Evolutionary conservation across 2,797 vertebrate species (phyloP).

Genomic region (Rhinichthys osculus): DNA sequence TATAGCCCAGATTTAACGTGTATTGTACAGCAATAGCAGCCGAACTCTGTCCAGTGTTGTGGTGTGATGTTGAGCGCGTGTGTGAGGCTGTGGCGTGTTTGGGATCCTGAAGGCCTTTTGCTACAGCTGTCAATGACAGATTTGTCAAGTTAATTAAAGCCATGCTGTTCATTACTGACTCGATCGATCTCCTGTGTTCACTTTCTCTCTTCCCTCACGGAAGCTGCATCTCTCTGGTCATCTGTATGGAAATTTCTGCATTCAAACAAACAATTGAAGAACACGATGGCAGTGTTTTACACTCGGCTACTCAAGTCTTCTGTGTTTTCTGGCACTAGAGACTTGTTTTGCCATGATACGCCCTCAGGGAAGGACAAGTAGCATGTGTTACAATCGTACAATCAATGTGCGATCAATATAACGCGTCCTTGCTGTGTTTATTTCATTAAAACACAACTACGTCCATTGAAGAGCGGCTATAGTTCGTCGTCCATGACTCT

Average conservation of each 20-base stretch:
- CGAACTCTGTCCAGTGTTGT: not conserved
- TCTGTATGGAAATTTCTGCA: not conserved
- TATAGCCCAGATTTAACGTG: not conserved
- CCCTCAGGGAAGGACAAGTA: slow-evolving; percentile 26
- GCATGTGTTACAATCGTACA: not conserved
- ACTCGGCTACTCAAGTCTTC: not conserved
- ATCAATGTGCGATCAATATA: not conserved
- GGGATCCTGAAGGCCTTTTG: slow-evolving; percentile 24
- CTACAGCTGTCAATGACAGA: slow-evolving; percentile 35
- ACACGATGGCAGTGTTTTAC: not conserved
- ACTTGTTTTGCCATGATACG: not conserved
- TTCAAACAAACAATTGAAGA: not conserved
- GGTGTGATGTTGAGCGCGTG: not conserved
- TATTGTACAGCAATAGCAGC: not conserved
- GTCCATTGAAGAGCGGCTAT: not conserved
- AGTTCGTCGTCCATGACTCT: not conserved
- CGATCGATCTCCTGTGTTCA: not conserved
- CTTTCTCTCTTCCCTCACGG: not conserved
- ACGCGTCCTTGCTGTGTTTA: not conserved
- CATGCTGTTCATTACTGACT: not conserved
- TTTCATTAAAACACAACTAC: not conserved
- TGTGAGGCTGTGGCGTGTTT: not conserved
- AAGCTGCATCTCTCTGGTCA: not conserved
- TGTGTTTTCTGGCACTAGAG: not conserved
- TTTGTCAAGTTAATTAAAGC: slow-evolving; percentile 40